Percentiles rank a stretch among this genome's conserved stretches.
Evolutionary conservation across 2,113 vertebrate species (phyloP).

Genomic region (Thryonomys swinderianus): DNA sequence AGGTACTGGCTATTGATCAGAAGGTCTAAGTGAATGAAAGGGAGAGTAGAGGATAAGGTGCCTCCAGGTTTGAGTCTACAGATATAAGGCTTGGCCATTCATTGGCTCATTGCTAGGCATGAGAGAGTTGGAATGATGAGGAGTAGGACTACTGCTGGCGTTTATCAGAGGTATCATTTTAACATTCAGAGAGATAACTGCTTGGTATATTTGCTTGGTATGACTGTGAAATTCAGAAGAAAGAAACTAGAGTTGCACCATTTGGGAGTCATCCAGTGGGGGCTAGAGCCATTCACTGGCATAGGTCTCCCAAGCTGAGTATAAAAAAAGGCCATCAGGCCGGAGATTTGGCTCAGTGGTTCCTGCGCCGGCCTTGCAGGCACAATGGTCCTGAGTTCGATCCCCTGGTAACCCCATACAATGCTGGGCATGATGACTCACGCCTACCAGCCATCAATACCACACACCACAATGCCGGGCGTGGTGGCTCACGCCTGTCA

Average conservation of each 20-base stretch:
- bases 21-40: neutral
- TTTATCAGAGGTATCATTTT: neutral
- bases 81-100: neutral
- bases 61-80: neutral
- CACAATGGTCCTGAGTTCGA: too few species aligned
- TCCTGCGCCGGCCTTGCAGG: too few species aligned
- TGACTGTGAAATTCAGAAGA: neutral
- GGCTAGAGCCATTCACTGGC: neutral
- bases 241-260: neutral
- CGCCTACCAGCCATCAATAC: too few species aligned
- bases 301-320: neutral
- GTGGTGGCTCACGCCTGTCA: too few species aligned
- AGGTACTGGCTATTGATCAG: neutral
- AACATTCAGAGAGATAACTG: neutral
- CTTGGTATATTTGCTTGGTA: neutral
- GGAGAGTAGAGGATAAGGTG: too few species aligned
- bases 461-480: too few species aligned
- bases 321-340: too few species aligned
- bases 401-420: too few species aligned
- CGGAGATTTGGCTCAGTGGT: too few species aligned
- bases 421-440: too few species aligned
- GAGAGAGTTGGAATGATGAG: accelerated
- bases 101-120: neutral
- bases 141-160: neutral
- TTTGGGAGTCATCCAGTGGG: neutral